Evolutionary conservation across 1,140 invertebrate genomes (phyloP).

Genomic region (Brachionus koreanus): DNA sequence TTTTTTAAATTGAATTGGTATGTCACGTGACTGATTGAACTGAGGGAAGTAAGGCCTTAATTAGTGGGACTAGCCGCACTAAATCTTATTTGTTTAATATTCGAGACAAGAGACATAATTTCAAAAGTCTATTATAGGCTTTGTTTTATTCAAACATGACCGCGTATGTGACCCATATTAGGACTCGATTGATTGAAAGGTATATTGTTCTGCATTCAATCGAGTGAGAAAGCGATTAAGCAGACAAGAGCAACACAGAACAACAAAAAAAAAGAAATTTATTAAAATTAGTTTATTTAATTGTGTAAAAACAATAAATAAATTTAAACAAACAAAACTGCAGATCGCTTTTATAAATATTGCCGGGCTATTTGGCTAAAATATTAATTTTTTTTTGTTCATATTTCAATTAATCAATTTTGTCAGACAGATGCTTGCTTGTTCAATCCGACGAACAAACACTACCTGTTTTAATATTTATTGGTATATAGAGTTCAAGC

Average conservation of each 20-base stretch:
- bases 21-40: not conserved
- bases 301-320: conserved; percentile 10
- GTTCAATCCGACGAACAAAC: not conserved
- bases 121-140: not conserved
- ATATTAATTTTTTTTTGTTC: not conserved
- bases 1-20: not conserved
- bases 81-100: not conserved
- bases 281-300: not conserved
- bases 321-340: not conserved
- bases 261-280: not conserved
- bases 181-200: not conserved
- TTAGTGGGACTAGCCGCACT: not conserved
- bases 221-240: not conserved
- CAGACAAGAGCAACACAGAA: not conserved
- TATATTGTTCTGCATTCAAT: not conserved
- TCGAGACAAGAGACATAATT: not conserved
- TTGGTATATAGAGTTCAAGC: not conserved
- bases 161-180: not conserved
- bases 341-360: not conserved
- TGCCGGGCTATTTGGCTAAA: not conserved
- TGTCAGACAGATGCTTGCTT: not conserved
- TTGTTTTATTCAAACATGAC: not conserved
- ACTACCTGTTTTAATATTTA: not conserved
- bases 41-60: not conserved
- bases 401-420: not conserved